Evolutionary conservation across 2,888 invertebrate genomes (phyloP), one percentile per base, ranked within the genome.

Genomic region (Dorcus parallelipipedus): DNA sequence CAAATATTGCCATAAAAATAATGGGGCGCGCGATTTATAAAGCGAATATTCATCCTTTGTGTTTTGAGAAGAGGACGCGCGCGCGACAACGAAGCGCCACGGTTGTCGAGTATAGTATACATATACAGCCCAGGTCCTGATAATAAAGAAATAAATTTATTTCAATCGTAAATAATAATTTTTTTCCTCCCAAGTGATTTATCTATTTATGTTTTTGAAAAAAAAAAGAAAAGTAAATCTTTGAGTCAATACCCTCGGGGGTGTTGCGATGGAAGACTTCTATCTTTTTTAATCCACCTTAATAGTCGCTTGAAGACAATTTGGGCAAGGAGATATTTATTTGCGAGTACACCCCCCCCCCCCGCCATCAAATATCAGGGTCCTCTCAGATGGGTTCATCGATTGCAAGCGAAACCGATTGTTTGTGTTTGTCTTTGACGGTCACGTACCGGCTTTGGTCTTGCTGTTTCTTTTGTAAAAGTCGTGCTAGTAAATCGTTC

Each of bases 401-500:
- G 49, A 49, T 49, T 49, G 14, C 23, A n/a, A 23, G 49, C 33
- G 9, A 49, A 9, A 33, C 33, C 14, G n/a, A 10, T 49, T 33
- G 33, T 9, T n/a, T 49, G 20, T 33, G 50, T 51, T 56, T 47
- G 56, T 56, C 56, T 52, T 45, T 45, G 40, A 51, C 51, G 56
- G 56, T 56, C 47, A 45, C 51, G 45, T 52, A 40, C 47, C 42
- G 33, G 39, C 8, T 45, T 45, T 10, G 20, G 2, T 45, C 45
- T 26, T 26, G 33, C 26, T 14, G 14, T 14, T 45, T 9, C 42
- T 50, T 33, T 10, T 26, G 39, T 9, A 23, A 47, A 43, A 23
- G 26, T 40, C 14, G 39, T 51, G 33, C 57, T 53, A 62, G 63
- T 63, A 63, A 65, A 65, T 65, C 56, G 65, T 63, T 60, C 63